Conservation (phyloP, 2,113 vertebrate species). For the Theropithecus gelada region DNA sequence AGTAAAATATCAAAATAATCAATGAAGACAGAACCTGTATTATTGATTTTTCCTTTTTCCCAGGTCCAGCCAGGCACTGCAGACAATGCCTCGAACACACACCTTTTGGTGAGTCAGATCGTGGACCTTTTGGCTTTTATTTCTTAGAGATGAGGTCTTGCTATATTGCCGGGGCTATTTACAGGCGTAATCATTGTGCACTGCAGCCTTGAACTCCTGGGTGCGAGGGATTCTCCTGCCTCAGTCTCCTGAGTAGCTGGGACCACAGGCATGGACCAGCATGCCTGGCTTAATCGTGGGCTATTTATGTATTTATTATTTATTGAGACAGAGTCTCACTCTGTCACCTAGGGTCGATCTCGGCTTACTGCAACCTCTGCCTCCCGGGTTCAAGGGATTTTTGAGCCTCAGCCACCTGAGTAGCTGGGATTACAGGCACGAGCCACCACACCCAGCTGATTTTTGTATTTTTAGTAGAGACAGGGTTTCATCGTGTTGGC, state of each 20-base stretch:
- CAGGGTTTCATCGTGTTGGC: no score
- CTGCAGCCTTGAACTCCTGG: not conserved
- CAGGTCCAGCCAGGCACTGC: not conserved
- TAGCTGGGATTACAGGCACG: no score
- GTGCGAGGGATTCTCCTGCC: not conserved
- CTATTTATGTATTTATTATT: not conserved
- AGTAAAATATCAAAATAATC: not conserved
- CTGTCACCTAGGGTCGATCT: no score
- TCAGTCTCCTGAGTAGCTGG: not conserved
- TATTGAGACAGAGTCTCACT: no score
- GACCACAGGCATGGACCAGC: not conserved
- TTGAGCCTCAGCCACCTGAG: no score
- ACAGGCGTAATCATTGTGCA: not conserved
- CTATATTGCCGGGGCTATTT: not conserved
- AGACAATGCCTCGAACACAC: not conserved
- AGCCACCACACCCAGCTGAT: no score
- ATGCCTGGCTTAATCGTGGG: not conserved
- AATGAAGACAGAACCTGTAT: not conserved
- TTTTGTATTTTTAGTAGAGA: no score
- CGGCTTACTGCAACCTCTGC: no score
- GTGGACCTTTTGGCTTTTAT: not conserved
- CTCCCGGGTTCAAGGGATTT: no score
- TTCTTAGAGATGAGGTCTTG: not conserved
- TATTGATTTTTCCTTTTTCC: not conserved
- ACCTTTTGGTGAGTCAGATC: not conserved